Base-by-base conservation (phyloP, 2,113 vertebrate species). In the Labeo rohita region DNA sequence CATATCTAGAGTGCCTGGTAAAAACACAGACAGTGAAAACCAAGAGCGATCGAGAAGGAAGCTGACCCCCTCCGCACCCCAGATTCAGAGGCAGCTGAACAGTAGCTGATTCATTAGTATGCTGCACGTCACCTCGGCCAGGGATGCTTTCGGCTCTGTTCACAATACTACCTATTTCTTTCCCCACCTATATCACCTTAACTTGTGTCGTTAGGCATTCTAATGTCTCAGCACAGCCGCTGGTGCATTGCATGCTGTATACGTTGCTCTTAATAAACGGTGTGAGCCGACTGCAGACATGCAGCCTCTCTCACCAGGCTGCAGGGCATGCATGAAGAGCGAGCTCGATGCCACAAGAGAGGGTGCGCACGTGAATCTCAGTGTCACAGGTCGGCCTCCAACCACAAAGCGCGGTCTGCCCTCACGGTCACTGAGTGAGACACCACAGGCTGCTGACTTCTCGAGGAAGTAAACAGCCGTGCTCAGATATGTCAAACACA, bases 71-170 rank as follows among this genome's bases (percentile, higher is more conserved):
- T 81, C 50, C 65, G 61, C 12, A 79, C 61, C 43, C 21, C 86
- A 52, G 65, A 47, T 28, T 75, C 83, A 77, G 70, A 68, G 56
- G 21, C 16, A 7, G 39, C 50, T 52, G 39, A 73, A 49, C 90
- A 68, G 85, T 90, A 84, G 66, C 84, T 45, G 77, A 54, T 65
- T 92, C 92, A 92, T 94, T 92, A 92, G 90, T 92, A 92, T 93
- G 89, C 93, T 87, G 59, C 88, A 91, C 76, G 74, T 84, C 43
- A 45, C 72, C 84, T 85, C 83, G 85, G 74, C 83, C 88, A 86
- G 80, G 82, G 88, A 90, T 84, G 84, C 90, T 88, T 90, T 89
- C 84, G 39, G 63, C 86, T 88, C 90, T 87, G 89, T 92, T 92
- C 89, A 91, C 83, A 84, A 72, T 84, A 65, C 72, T 78, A 86